A percentile compares a stretch with the other conserved stretches of the same genome.
Conservation (phyloP, 2,113 vertebrate species). For the Pterocles gutturalis region DNA sequence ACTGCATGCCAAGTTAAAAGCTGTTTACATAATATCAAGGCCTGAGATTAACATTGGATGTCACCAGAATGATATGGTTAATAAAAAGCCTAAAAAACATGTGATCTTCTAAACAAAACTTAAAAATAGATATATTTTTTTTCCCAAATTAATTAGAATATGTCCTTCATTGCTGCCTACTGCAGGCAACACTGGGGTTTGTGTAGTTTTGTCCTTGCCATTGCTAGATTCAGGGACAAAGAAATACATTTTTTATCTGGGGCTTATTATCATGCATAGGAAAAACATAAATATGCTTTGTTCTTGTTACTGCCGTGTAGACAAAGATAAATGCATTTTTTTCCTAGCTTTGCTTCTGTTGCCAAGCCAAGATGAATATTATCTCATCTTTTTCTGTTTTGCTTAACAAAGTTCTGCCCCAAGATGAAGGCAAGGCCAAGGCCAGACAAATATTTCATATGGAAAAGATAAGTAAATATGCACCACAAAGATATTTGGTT, state of each 20-base stretch:
- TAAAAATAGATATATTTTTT: not conserved
- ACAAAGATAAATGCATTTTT: conserved; percentile 32
- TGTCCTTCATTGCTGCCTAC: not conserved
- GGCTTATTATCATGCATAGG: not conserved
- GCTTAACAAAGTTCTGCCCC: conserved; percentile 15
- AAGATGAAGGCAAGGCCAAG: conserved; percentile 29
- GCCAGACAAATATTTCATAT: conserved; percentile 14
- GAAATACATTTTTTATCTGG: not conserved
- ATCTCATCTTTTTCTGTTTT: conserved; percentile 21
- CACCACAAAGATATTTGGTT: not conserved
- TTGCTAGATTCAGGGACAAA: not conserved
- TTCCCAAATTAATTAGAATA: not conserved
- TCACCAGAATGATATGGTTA: not conserved
- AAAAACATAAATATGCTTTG: conserved; percentile 24
- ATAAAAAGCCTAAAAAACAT: not conserved
- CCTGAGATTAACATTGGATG: not conserved
- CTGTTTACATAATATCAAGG: not conserved
- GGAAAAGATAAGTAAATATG: conserved; percentile 31
- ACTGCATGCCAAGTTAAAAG: not conserved
- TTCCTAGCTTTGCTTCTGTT: not conserved
- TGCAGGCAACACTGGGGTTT: not conserved
- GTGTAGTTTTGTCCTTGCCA: not conserved
- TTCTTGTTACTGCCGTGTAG: not conserved
- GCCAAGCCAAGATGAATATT: not conserved
- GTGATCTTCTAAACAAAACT: not conserved